These are phyloP conservation scores for Latheticus oryzae DNA, from an alignment of 2,888 invertebrate genomes.

Conservation along the genomic window DNA sequence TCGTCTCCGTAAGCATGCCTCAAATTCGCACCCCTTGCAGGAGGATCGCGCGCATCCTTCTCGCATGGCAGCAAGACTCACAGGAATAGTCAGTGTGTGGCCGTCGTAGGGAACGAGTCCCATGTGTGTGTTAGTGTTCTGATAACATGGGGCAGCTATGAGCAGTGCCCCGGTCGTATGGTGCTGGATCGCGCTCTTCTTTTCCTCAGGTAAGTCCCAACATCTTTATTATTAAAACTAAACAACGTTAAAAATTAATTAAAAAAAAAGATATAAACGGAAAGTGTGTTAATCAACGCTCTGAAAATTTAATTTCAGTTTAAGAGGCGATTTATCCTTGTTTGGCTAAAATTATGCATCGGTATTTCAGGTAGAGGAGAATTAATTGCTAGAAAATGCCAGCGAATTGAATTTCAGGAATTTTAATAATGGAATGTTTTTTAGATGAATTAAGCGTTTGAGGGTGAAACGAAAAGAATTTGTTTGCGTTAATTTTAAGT, in stretches of 20 bases:
- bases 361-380: constrained; percentile 16
- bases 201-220: constrained; percentile 51
- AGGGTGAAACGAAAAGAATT: too few relatives aligned
- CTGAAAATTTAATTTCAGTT: constrained; percentile 19
- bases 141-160: constrained; percentile 58
- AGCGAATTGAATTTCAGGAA: constrained; percentile 17
- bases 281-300: not conserved
- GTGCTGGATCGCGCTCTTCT: constrained; percentile 58
- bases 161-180: constrained; percentile 56
- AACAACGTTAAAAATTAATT: not conserved
- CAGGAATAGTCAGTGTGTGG: constrained; percentile 59
- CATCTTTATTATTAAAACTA: too few relatives aligned
- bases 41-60: constrained; percentile 55
- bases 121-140: constrained; percentile 53
- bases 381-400: constrained; percentile 22
- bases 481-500: too few relatives aligned
- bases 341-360: constrained; percentile 14
- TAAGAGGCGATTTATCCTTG: constrained; percentile 9
- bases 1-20: constrained; percentile 51
- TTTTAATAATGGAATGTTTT: constrained; percentile 19
- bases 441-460: too few relatives aligned
- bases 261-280: not conserved
- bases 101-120: constrained; percentile 52
- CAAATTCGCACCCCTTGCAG: constrained; percentile 54
- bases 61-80: constrained; percentile 56